Evolutionary conservation across 2,888 invertebrate genomes (phyloP), one percentile per base, ranked within the genome.

Genomic region (Deilephila porcellus): DNA sequence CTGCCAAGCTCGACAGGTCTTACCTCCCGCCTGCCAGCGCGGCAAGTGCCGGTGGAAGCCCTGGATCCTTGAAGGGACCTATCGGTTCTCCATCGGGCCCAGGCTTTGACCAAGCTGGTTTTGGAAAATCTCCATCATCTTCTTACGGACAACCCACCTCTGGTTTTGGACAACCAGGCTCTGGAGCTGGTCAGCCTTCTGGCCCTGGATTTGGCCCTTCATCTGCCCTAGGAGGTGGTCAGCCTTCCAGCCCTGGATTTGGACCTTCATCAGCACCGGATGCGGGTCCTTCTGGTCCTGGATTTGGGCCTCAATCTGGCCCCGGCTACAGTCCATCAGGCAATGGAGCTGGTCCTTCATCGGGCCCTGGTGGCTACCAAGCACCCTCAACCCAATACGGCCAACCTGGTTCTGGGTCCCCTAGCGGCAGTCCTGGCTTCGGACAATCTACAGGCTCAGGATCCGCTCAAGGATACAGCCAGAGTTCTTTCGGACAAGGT

Each of bases 1-100:
- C 91, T 76, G 94, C 88, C 75, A 94, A 94, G 78, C 82, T 94
- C 78, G 94, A 94, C 80, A 87, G 93, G 78, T 89, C 91, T 8
- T 94, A 94, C 81, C 86, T 94, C 34, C 94, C 94, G 62, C 94
- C 94, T n/a, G 83, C 87, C 32, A 89, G 83, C 71, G 94, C 94
- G 74, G 89, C 86, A 0, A 86, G 88, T 6, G 91, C 94, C 78
- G 94, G 94, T 20, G 94, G 94, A 0, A 92, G 92, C 67, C 91
- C 93, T 67, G 94, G 92, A 17, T 85, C 91, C 8, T 78, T 94
- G 59, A 85, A 81, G 4, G 90, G 93, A 14, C 94, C 94, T 70
- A 84, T 83, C 25, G 80, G 81, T 60, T 75, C 76, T 52, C 77
- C 79, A 19, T 73, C 81, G 60, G 80, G 77, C 11, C 80, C 77